Conservation (phyloP, 2,113 vertebrate genomes). For the Daubentonia madagascariensis region DNA sequence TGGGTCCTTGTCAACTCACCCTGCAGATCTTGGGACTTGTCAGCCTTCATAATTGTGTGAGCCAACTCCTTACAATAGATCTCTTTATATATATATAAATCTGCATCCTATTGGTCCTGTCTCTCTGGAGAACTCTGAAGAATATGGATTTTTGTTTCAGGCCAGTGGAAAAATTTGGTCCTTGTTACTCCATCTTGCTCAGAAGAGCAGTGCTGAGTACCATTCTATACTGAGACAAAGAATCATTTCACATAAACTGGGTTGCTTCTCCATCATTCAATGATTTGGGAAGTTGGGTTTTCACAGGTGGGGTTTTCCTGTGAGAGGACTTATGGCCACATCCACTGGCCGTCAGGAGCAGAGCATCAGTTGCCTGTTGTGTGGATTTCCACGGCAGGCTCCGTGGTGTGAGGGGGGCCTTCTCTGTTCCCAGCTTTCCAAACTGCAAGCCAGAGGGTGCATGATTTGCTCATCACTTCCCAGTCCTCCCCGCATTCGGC, state of each 20-base stretch:
- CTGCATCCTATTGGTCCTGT: not conserved
- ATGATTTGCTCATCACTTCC: not conserved
- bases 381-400: fast-evolving
- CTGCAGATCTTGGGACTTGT: not conserved
- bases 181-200: not conserved
- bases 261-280: not conserved
- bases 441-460: not conserved
- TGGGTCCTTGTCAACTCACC: fast-evolving
- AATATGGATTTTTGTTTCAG: not conserved
- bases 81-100: not conserved
- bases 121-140: not conserved
- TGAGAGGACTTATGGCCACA: no score
- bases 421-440: not conserved
- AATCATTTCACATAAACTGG: not conserved
- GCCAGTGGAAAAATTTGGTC: no score
- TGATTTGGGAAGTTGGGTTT: not conserved
- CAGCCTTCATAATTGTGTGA: fast-evolving
- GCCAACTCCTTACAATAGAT: not conserved
- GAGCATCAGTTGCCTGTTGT: fast-evolving
- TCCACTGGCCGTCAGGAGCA: fast-evolving
- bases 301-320: fast-evolving
- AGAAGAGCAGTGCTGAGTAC: not conserved
- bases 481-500: not conserved
- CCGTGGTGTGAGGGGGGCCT: fast-evolving
- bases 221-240: fast-evolving